Evolutionary conservation across 2,797 vertebrate genomes (phyloP).

Genomic region (Hydrolagus colliei): DNA sequence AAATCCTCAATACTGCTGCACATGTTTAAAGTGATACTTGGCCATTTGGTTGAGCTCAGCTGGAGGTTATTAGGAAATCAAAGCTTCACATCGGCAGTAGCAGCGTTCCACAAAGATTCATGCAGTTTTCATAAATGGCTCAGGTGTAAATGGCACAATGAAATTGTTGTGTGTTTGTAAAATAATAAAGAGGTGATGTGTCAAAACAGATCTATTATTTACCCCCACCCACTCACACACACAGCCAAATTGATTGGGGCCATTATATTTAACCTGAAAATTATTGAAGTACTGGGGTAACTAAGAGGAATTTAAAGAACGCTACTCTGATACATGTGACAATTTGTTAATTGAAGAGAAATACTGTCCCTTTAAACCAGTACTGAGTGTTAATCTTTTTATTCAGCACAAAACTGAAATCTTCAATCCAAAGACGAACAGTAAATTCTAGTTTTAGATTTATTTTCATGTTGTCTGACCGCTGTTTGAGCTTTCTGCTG

Average conservation of each 20-base stretch:
- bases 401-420: not conserved
- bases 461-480: not conserved
- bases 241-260: not conserved
- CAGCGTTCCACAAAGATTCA: conserved; percentile 13
- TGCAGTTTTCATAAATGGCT: conserved; percentile 24
- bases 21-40: conserved; percentile 4
- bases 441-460: not conserved
- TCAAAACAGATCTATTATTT: no score
- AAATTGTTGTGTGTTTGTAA: conserved; percentile 14
- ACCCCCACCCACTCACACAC: no score
- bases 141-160: conserved; percentile 19
- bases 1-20: conserved; percentile 12
- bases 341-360: not conserved
- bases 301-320: not conserved
- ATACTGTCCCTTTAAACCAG: not conserved
- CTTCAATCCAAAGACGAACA: not conserved
- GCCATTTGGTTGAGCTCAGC: not conserved
- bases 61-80: conserved; percentile 6
- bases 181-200: not conserved
- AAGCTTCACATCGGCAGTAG: not conserved
- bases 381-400: not conserved
- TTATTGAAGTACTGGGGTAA: not conserved
- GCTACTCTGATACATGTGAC: not conserved
- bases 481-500: not conserved
- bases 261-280: conserved; percentile 3